These are phyloP conservation scores for Eumaeus atala DNA, from an alignment of 1,140 invertebrate genomes.

Conservation along the genomic window DNA sequence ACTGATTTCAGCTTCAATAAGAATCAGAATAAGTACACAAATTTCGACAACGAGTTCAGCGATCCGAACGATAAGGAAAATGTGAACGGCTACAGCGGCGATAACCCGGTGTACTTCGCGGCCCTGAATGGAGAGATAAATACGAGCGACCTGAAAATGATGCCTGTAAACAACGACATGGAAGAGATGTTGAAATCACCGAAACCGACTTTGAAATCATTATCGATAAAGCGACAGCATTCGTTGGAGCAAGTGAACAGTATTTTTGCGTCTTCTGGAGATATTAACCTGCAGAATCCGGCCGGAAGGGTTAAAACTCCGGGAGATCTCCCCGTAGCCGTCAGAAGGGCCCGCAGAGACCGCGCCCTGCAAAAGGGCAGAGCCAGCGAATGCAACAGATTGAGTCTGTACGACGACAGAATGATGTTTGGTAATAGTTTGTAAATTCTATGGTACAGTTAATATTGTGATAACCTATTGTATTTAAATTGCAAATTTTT, in stretches of 20 bases:
- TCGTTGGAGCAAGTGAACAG: slow-evolving; percentile 82
- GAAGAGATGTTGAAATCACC: slow-evolving; percentile 36
- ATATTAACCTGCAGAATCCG: slow-evolving; percentile 80
- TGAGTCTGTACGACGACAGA: slow-evolving; percentile 90
- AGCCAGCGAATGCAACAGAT: slow-evolving; percentile 74
- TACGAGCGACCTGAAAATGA: slow-evolving; percentile 38
- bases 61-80: slow-evolving; percentile 65
- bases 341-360: slow-evolving; percentile 78
- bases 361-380: slow-evolving; percentile 53
- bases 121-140: slow-evolving; percentile 57
- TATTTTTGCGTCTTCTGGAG: slow-evolving; percentile 76
- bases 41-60: slow-evolving; percentile 63
- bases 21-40: slow-evolving; percentile 55
- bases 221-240: slow-evolving; percentile 73
- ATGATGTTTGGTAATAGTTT: slow-evolving; percentile 82
- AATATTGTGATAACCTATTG: slow-evolving; percentile 23
- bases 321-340: slow-evolving; percentile 84
- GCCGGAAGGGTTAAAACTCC: slow-evolving; percentile 87
- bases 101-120: slow-evolving; percentile 62
- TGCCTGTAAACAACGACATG: slow-evolving; percentile 20
- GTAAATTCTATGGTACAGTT: slow-evolving; percentile 30
- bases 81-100: slow-evolving; percentile 52
- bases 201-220: slow-evolving; percentile 45
- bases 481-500: slow-evolving; percentile 21
- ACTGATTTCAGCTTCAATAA: slow-evolving; percentile 53